Evolutionary conservation across 2,888 invertebrate genomes (phyloP), one percentile per base, ranked within the genome.

Genomic region (Aricia artaxerxes): DNA sequence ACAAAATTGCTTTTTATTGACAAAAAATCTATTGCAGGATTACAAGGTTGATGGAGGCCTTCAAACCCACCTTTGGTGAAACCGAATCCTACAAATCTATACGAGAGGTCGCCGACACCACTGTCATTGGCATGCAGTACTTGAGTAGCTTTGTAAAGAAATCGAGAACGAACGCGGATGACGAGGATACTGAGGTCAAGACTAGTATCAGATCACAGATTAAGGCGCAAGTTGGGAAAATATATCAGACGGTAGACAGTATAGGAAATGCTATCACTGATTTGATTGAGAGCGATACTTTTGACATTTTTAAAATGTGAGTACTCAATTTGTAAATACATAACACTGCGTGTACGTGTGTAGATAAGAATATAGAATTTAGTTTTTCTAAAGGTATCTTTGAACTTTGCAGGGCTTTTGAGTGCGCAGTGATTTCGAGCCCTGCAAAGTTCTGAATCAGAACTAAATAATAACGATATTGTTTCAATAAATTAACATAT

Each of bases 61-160:
- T 94, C 73, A 86, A 92, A 83, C 90, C 92, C 53, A 89, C 88
- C 7, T 94, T 93, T 82, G 89, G 90, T 1, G 89, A 92, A 31
- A 93, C 94, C 1, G 86, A 91, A 78, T 85, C 89, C 0, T 95
- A 87, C 82, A 87, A 87, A 83, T 84, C 89, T 0, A 79, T 93
- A 0, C 85, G 86, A 82, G 90, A 90, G 11, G 79, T 91, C 1
- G 82, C 88, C 0, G 91, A 94, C 60, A 84, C 87, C 0, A 78
- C 86, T 5, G 85, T 90, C 0, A 81, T 85, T 40, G 89, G 87
- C 0, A 79, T 91, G 0, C 86, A 88, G 82, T 94, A 90, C 86
- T 82, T 93, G 77, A 84, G 88, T 80, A 90, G 87, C 84, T 82
- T 86, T 75, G 83, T 92, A 76, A 81, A 85, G n/a, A 84, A 84